Conservation (phyloP, 1,140 invertebrate genomes). For the Drosophila yakuba region DNA sequence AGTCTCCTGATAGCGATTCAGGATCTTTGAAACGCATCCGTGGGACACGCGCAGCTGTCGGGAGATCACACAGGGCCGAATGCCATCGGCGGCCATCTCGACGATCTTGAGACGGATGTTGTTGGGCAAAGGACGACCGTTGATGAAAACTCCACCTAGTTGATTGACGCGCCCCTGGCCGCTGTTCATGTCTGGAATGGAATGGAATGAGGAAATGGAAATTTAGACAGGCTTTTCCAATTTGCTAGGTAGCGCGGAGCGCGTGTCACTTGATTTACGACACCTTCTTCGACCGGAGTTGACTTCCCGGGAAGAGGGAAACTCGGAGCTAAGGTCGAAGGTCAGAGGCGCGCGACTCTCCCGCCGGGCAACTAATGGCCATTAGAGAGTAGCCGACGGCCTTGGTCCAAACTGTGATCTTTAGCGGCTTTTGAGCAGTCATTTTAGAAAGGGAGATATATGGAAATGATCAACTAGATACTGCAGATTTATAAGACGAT, state of each 20-base stretch:
- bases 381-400: slow-evolving; percentile 41
- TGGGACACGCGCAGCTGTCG: slow-evolving; percentile 92
- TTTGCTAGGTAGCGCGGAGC: slow-evolving; percentile 45
- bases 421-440: no score
- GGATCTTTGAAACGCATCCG: slow-evolving; percentile 93
- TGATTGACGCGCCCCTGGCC: slow-evolving; percentile 94
- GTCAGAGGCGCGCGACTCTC: slow-evolving; percentile 52
- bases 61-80: slow-evolving; percentile 92
- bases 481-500: no score
- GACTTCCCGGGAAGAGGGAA: slow-evolving; percentile 65
- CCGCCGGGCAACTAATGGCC: slow-evolving; percentile 49
- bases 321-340: slow-evolving; percentile 53
- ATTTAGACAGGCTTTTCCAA: slow-evolving; percentile 42
- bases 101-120: slow-evolving; percentile 92
- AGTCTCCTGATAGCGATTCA: slow-evolving; percentile 93
- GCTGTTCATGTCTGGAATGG: slow-evolving; percentile 84
- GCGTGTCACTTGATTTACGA: slow-evolving; percentile 80
- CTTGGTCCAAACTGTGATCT: slow-evolving; percentile 16
- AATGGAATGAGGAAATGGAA: slow-evolving; percentile 20
- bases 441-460: background rate
- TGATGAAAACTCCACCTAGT: slow-evolving; percentile 93
- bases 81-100: slow-evolving; percentile 92
- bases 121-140: slow-evolving; percentile 92
- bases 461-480: no score
- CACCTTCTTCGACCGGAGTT: slow-evolving; percentile 49